Conservation (phyloP, 2,797 vertebrate genomes). For the Chloroceryle amazona region DNA sequence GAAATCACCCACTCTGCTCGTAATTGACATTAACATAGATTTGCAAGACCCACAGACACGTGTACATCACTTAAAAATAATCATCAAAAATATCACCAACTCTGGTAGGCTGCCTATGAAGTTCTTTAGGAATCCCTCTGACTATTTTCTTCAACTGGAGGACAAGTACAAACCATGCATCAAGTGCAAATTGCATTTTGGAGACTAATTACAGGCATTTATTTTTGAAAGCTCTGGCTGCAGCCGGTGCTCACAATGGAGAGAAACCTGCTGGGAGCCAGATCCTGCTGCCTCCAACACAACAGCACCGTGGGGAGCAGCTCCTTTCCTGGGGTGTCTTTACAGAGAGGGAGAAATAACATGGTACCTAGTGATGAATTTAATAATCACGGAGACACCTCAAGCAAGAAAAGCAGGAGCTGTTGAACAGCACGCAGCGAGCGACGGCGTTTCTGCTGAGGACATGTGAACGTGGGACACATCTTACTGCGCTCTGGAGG, state of each 20-base stretch:
- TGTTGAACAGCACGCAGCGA: not conserved
- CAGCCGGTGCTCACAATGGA: accelerated
- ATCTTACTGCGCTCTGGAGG: accelerated
- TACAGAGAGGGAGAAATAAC: not conserved
- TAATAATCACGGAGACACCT: not conserved
- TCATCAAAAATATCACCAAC: slow-evolving; percentile 18
- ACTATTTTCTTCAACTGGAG: not conserved
- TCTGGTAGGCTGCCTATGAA: not conserved
- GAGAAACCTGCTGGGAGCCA: not conserved
- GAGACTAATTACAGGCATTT: not conserved
- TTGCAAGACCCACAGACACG: not conserved
- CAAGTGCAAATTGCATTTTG: not conserved
- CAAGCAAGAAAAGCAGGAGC: not conserved
- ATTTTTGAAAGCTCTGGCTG: not conserved
- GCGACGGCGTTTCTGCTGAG: not conserved
- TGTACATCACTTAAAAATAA: slow-evolving; percentile 6
- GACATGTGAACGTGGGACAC: accelerated
- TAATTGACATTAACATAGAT: slow-evolving; percentile 5
- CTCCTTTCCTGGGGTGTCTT: not conserved
- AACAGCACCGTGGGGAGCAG: not conserved
- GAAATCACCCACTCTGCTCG: slow-evolving; percentile 78
- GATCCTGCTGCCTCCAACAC: not conserved
- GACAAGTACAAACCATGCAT: not conserved
- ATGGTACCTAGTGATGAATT: not conserved
- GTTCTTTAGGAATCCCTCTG: slow-evolving; percentile 20